Conservation (phyloP, 2,797 vertebrate genomes). For the Enoplosus armatus region DNA sequence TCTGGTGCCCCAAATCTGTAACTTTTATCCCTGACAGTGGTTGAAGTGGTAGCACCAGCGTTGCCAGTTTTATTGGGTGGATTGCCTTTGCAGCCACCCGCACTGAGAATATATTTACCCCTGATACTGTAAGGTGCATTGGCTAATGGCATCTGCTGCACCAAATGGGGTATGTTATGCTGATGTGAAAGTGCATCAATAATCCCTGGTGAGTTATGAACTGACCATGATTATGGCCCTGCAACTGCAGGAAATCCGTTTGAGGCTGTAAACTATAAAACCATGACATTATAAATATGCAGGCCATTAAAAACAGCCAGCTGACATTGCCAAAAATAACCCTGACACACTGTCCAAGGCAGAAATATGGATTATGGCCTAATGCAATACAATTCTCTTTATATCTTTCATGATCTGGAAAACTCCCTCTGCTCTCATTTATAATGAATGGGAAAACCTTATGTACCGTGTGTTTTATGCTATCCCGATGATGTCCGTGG, state of each 20-base stretch:
- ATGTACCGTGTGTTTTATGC: conserved; percentile 56
- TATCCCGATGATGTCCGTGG: conserved; percentile 56
- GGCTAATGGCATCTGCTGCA: conserved; percentile 62
- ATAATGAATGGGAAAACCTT: conserved; percentile 73
- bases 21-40: neutral
- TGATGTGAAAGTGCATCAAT: conserved; percentile 74
- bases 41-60: neutral
- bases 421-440: conserved; percentile 72
- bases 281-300: conserved; percentile 82
- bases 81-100: conserved; percentile 26
- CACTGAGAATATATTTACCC: conserved; percentile 35
- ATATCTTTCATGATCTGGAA: conserved; percentile 75
- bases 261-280: conserved; percentile 82
- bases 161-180: conserved; percentile 64
- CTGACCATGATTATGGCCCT: conserved; percentile 78
- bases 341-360: conserved; percentile 59
- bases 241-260: conserved; percentile 74
- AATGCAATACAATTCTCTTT: conserved; percentile 78
- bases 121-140: conserved; percentile 54
- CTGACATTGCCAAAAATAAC: conserved; percentile 80
- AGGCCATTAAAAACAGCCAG: conserved; percentile 79
- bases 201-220: conserved; percentile 79
- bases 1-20: neutral
- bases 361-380: conserved; percentile 77
- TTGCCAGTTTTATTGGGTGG: conserved; percentile 5